Evolutionary conservation across 30 jellyfish, hydroid and myxozoan genomes (phyloP), one percentile per base, ranked within the genome.

Genomic region (Turritopsis rubra): DNA sequence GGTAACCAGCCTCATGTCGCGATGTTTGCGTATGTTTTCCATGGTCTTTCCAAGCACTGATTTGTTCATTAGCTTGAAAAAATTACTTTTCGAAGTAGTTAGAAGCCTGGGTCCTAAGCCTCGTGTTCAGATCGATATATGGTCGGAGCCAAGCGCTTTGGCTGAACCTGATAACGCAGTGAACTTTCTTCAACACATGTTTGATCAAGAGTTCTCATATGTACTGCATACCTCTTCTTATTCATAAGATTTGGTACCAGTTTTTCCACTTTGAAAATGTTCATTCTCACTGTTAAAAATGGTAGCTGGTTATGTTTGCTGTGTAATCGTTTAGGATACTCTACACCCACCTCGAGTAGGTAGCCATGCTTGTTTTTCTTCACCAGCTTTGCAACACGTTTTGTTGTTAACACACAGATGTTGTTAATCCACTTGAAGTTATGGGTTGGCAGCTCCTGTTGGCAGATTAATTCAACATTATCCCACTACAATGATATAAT

Each of bases 11-110:
- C 53, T 71, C 26, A 83, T 72, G 52, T 72, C 54, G n/a, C 23
- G 73, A 31, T 25, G 53, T 0, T 54, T 83, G 28, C 75, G 29
- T 21, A 83, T 54, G 72, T 83, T 83, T 60, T 75, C 90, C 79
- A 83, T 83, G 21, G 92, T 73, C 65, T 85, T 85, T 21, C 92
- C 92, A 75, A 85, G 76, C 53, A 85, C 89, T 9, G 91, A 79
- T 28, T 52, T 79, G 82, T 85, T 85, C 89, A 75, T 65, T 5
- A 79, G 86, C 78, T 86, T 83, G 53, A 83, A 83, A 74, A 75
- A 83, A 24, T 83, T 81, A n/a, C 83, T 83, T 75, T 54, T 83
- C 90, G 70, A 83, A 71, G 21, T 83, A 82, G 54, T 83, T 83
- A 5, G 19, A 71, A 26, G 88, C 87, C 25, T 8, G 24, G 22